Evolutionary conservation across 2,797 vertebrate genomes (phyloP).

Genomic region (Gobio occitaniae): DNA sequence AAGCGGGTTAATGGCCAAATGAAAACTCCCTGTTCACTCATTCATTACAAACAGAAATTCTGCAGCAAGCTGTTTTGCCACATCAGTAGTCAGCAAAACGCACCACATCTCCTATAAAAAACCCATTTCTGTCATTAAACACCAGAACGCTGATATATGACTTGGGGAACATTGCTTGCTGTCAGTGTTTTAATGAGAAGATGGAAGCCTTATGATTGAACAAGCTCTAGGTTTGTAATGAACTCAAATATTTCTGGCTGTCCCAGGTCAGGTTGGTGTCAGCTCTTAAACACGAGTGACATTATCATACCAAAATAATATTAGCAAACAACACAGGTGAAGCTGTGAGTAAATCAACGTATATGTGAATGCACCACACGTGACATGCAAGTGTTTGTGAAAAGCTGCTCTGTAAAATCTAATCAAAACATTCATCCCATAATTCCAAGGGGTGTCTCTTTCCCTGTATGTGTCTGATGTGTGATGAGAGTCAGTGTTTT

Average conservation of each 20-base stretch:
- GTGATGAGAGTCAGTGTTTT: slow-evolving; percentile 34
- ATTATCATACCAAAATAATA: background rate
- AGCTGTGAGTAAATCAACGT: background rate
- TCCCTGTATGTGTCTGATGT: slow-evolving; percentile 32
- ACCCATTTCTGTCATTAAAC: slow-evolving; percentile 29
- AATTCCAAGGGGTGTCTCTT: background rate
- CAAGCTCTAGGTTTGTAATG: slow-evolving; percentile 42
- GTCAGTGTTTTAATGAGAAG: slow-evolving; percentile 43
- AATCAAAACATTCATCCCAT: background rate
- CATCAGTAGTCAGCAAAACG: background rate
- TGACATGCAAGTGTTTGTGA: background rate
- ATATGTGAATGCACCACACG: background rate
- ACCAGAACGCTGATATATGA: slow-evolving; percentile 15
- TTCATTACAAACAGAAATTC: slow-evolving; percentile 13
- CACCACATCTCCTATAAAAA: slow-evolving; percentile 14
- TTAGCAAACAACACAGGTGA: background rate
- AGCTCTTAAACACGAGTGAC: background rate
- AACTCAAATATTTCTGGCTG: slow-evolving; percentile 28
- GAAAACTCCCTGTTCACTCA: slow-evolving; percentile 16
- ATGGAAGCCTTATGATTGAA: slow-evolving; percentile 41
- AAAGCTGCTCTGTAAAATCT: background rate
- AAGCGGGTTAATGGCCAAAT: background rate
- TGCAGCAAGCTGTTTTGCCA: background rate
- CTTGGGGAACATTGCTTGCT: slow-evolving; percentile 33
- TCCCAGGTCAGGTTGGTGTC: slow-evolving; percentile 18